phyloP scores from a whole-genome alignment of 2,888 invertebrate genomes.

The Seira ritae region DNA sequence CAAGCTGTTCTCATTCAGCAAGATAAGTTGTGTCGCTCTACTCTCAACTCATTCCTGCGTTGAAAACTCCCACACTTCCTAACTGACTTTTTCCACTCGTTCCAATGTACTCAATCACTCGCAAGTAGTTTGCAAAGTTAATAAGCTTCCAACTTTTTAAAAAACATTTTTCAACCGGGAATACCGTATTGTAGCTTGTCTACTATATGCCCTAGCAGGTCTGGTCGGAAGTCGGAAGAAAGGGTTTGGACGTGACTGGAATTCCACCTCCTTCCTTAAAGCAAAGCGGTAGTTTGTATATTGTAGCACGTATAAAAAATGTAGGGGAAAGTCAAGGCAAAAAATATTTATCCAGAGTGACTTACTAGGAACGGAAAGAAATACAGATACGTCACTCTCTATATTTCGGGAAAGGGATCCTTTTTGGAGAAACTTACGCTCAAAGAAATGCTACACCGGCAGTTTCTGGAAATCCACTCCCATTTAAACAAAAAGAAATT shows the following conservation, averaged over 20 bases:
- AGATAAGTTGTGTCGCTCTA: no score
- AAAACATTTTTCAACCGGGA: slow-evolving; percentile 40
- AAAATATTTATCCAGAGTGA: slow-evolving; percentile 19
- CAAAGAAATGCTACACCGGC: no score
- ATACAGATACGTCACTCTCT: background rate
- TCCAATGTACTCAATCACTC: slow-evolving; percentile 43
- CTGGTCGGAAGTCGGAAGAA: background rate
- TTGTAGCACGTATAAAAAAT: background rate
- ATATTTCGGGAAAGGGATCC: no score
- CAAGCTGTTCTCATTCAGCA: no score
- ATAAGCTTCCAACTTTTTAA: slow-evolving; percentile 51
- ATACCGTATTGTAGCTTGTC: slow-evolving; percentile 1
- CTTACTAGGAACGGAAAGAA: background rate
- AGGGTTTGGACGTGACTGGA: slow-evolving; percentile 44
- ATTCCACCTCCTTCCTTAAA: slow-evolving; percentile 25
- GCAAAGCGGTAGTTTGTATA: no score
- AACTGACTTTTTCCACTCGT: slow-evolving; percentile 13
- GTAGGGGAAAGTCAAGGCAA: background rate
- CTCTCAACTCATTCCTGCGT: slow-evolving; percentile 24
- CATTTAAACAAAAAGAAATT: no score
- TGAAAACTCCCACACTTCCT: background rate
- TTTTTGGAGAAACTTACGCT: no score
- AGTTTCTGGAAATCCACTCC: no score
- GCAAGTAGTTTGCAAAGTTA: slow-evolving; percentile 47
- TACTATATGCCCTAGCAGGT: background rate